Base-by-base conservation (phyloP, 2,797 vertebrate species). In the Stomatorhinus walkeri region DNA sequence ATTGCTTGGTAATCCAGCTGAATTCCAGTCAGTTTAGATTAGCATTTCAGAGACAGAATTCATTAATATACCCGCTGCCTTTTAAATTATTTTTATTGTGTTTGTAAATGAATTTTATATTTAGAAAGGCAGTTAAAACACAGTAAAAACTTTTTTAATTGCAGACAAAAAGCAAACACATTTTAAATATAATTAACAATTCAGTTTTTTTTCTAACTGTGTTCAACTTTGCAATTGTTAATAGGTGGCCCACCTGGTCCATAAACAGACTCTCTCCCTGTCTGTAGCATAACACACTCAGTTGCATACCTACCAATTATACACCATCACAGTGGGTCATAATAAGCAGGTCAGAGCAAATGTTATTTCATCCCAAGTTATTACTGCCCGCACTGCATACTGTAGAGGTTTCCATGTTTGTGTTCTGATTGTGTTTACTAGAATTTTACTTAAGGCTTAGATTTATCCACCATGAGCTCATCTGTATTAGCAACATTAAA, bases 41-140 rank as follows among this genome's bases (percentile, higher is more conserved):
- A 22, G 48, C 52, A 59, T 19, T 88, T 88, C 19, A 22, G 22
- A 48, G 22, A 48, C 52, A 59, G 88, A 54, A 87, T 12, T 36
- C 32, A 54, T 52, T 4, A 36, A 87, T n/a, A 52, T n/a, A 87
- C 52, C 81, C 54, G 28, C 43, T 64, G 83, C 56, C 9, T 89
- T 46, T 43, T 14, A 16, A 68, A 68, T 68, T 2, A 68, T 46
- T 16, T 28, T 85, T 22, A 64, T 89, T 89, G 43, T 68, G n/a
- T 89, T 51, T 68, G 4, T 85, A 56, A 64, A 85, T 89, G 14
- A 85, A 52, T 88, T 85, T 56, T 85, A 46, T 48, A 52, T 36
- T 84, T 81, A 64, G 40, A 79, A 88, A 88, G 79, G 83, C 54
- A 85, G 56, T 84, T 88, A 85, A 85, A 48, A 49, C 54, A 49